Evolutionary conservation across 2,113 vertebrate species (phyloP).

Genomic region (Polypterus bichir): DNA sequence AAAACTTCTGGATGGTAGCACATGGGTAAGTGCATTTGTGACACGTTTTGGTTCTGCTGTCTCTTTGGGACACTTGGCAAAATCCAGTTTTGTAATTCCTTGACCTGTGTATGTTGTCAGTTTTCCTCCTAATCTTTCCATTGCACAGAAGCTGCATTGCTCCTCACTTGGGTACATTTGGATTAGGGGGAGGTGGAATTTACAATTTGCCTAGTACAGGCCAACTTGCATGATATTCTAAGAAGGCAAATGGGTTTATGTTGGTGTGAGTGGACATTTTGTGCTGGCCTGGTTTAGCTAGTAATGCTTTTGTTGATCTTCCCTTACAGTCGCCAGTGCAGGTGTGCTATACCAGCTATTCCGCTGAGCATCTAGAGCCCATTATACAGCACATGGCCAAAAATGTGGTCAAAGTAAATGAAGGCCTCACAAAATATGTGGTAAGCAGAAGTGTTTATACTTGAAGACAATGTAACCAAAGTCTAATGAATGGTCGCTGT

Average conservation of each 20-base stretch:
- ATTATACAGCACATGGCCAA: slow-evolving; percentile 81
- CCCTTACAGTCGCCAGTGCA: slow-evolving; percentile 58
- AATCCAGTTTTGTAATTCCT: too few relatives aligned
- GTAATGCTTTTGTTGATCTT: neutral
- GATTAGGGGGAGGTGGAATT: too few relatives aligned
- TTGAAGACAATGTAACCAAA: too few relatives aligned
- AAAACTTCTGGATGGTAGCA: slow-evolving; percentile 55
- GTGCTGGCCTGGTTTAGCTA: neutral
- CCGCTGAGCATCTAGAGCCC: slow-evolving; percentile 48
- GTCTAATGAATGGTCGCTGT: too few relatives aligned
- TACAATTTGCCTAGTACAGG: too few relatives aligned
- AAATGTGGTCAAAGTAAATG: slow-evolving; percentile 65
- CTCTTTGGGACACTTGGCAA: neutral
- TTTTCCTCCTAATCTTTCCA: too few relatives aligned
- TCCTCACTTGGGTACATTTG: too few relatives aligned
- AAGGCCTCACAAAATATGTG: slow-evolving; percentile 59
- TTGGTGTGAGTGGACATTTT: too few relatives aligned
- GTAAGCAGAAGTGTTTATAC: slow-evolving; percentile 43
- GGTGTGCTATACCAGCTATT: slow-evolving; percentile 69
- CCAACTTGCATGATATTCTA: too few relatives aligned
- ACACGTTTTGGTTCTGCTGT: neutral
- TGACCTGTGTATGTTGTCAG: too few relatives aligned
- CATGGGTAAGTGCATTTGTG: slow-evolving; percentile 59
- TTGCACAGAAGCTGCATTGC: too few relatives aligned
- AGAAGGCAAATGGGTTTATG: too few relatives aligned